Percentiles rank a stretch among this genome's conserved stretches.
Evolutionary conservation across 2,113 vertebrate genomes (phyloP).

Genomic region (Urocolius indicus): DNA sequence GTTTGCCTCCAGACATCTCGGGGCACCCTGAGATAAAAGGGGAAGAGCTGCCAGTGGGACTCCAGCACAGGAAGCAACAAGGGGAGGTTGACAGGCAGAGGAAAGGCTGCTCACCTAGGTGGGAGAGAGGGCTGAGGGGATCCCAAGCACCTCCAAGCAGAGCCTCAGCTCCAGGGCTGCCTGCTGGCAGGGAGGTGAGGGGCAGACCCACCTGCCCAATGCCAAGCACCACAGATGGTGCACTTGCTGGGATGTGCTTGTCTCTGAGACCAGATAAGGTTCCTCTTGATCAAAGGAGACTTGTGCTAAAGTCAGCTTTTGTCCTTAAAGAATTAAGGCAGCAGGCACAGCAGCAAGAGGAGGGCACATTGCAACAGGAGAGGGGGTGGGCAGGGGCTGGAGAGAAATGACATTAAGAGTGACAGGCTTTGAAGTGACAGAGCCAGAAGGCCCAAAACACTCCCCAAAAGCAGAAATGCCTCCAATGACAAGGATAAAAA

Average conservation of each 20-base stretch:
- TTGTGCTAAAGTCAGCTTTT: not conserved
- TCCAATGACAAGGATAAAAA: fast-evolving
- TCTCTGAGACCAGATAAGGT: not conserved
- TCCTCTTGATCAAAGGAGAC: slow-evolving; percentile 17
- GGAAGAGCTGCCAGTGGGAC: fast-evolving
- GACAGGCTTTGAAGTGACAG: not conserved
- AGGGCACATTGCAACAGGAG: fast-evolving
- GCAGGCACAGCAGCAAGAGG: fast-evolving
- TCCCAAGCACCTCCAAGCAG: not conserved
- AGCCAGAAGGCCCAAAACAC: not conserved
- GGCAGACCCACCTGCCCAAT: fast-evolving
- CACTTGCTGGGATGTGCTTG: not conserved
- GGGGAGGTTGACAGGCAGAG: fast-evolving
- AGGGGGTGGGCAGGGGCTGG: not conserved
- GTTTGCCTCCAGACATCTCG: fast-evolving
- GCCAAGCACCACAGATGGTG: no score
- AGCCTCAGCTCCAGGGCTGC: not conserved
- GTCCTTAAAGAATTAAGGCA: not conserved
- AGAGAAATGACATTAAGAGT: not conserved
- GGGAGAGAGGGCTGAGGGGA: not conserved
- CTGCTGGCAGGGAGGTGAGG: fast-evolving
- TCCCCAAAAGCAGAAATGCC: not conserved
- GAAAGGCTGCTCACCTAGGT: not conserved
- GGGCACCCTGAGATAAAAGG: not conserved
- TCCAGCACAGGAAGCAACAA: not conserved